phyloP scores from a whole-genome alignment of 2,888 invertebrate species.

The Eurytoma californica region DNA sequence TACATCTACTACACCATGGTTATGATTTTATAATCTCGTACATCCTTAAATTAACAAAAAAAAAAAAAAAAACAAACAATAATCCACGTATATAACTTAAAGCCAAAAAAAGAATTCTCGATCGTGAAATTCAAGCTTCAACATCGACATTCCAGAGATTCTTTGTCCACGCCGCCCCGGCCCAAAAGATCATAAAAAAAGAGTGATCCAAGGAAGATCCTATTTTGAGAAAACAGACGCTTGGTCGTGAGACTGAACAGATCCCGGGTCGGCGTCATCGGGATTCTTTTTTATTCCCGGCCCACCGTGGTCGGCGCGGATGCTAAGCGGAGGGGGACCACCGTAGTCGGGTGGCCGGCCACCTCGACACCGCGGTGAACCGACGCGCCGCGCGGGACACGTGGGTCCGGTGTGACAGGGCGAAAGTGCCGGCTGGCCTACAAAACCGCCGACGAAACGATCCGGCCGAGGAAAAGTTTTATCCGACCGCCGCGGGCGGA shows the following conservation, averaged over 20 bases:
- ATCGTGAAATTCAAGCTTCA: too few relatives aligned
- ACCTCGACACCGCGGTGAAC: background rate
- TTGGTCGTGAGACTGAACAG: background rate
- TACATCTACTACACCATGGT: too few relatives aligned
- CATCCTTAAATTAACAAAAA: too few relatives aligned
- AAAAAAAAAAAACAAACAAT: too few relatives aligned
- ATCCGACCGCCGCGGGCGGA: too few relatives aligned
- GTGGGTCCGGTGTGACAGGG: conserved; percentile 1
- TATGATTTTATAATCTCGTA: too few relatives aligned
- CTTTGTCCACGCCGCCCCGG: too few relatives aligned
- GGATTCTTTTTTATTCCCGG: background rate
- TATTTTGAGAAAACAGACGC: background rate
- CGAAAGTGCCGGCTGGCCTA: conserved; percentile 15
- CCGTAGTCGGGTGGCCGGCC: background rate
- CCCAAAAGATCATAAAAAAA: too few relatives aligned
- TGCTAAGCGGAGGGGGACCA: background rate
- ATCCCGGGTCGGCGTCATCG: background rate
- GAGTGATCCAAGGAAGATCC: background rate
- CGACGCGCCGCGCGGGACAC: background rate
- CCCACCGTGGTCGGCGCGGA: background rate
- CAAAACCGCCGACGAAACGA: background rate
- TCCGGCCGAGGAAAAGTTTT: background rate
- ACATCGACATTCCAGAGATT: too few relatives aligned
- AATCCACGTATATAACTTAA: too few relatives aligned
- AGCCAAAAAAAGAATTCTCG: too few relatives aligned